phyloP scores from a whole-genome alignment of 2,797 vertebrate genomes.

The Macropodus opercularis region DNA sequence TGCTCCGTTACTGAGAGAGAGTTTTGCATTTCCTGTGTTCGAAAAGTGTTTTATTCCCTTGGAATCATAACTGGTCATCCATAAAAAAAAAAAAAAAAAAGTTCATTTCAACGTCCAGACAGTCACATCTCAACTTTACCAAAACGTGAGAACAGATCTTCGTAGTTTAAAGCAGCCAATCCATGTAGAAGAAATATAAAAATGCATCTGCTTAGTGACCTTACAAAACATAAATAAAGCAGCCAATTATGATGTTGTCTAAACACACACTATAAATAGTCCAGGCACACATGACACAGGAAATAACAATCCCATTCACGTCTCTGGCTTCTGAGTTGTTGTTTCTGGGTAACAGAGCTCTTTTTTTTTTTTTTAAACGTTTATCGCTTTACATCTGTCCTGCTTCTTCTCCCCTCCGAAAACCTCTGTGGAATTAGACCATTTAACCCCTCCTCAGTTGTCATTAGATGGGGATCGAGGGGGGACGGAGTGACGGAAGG shows the following conservation, averaged over 20 bases:
- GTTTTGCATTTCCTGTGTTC: slow-evolving; percentile 53
- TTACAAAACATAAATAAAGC: slow-evolving; percentile 55
- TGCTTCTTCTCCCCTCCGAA: slow-evolving; percentile 55
- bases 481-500: slow-evolving; percentile 31
- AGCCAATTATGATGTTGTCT: slow-evolving; percentile 66
- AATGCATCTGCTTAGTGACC: slow-evolving; percentile 37
- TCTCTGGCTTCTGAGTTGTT: slow-evolving; percentile 48
- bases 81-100: slow-evolving; percentile 32
- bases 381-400: slow-evolving; percentile 71
- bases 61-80: slow-evolving; percentile 35
- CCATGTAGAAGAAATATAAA: slow-evolving; percentile 11
- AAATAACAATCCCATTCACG: slow-evolving; percentile 60
- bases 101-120: slow-evolving; percentile 16
- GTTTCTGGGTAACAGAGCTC: slow-evolving; percentile 50
- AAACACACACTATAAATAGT: slow-evolving; percentile 63
- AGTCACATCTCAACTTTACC: slow-evolving; percentile 1
- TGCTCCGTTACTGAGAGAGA: slow-evolving; percentile 60
- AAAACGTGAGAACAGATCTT: slow-evolving; percentile 23
- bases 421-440: slow-evolving; percentile 70
- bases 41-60: slow-evolving; percentile 33
- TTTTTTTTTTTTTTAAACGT: no score
- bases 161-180: no score
- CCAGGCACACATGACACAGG: slow-evolving; percentile 66
- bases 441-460: slow-evolving; percentile 77
- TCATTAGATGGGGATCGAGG: slow-evolving; percentile 57